phyloP scores from a whole-genome alignment of 2,113 vertebrate species.

The Uropsilus gracilis region DNA sequence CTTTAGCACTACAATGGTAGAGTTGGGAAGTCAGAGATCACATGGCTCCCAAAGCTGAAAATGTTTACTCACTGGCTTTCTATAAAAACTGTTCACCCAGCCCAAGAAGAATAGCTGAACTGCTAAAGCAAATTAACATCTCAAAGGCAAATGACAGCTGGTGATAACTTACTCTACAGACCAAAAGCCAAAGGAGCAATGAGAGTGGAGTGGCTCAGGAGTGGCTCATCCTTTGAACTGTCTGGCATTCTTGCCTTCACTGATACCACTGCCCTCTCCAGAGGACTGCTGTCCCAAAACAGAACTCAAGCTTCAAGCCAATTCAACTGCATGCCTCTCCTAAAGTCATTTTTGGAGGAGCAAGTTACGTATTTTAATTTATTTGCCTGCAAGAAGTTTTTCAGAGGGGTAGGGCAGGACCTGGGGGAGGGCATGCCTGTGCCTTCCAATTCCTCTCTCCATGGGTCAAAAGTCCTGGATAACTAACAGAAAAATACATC shows the following conservation, averaged over 20 bases:
- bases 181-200: background rate
- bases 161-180: background rate
- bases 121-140: background rate
- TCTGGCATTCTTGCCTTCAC: background rate
- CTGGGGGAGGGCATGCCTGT: background rate
- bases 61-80: background rate
- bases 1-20: background rate
- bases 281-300: background rate
- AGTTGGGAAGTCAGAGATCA: background rate
- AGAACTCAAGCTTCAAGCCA: background rate
- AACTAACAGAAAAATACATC: constrained; percentile 37
- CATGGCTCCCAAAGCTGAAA: background rate
- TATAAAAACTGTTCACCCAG: background rate
- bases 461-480: background rate
- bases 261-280: background rate
- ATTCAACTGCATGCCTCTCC: background rate
- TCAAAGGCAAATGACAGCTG: constrained; percentile 41
- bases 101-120: background rate
- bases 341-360: background rate
- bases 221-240: background rate
- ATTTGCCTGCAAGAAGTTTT: background rate
- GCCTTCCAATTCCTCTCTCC: background rate
- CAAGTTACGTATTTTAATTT: background rate
- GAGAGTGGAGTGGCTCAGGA: background rate
- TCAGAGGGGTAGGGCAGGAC: background rate